Evolutionary conservation across 2,888 invertebrate genomes (phyloP), one percentile per base, ranked within the genome.

Genomic region (Trilocha varians): DNA sequence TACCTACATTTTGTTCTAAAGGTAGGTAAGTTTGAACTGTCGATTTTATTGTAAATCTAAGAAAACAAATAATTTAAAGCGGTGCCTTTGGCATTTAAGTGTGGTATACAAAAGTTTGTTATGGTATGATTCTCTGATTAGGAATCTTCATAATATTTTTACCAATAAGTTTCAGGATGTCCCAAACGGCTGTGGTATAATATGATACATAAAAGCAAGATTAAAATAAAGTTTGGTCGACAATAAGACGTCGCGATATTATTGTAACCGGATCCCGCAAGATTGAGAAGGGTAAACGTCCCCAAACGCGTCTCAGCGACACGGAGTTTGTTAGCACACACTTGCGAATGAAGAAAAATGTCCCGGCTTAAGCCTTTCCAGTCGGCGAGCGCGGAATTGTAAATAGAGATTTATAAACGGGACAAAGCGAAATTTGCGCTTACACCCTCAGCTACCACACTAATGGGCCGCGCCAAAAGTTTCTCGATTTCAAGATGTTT

Each of bases 401-500:
- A 79, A 83, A 84, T 82, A 80, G 76, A 84, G 83, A 83, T 84
- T 84, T 84, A 84, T 83, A 78, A 79, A 78, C 75, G 76, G 74
- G 76, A 72, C 73, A 72, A 59, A 59, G 70, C 65, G 65, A 69
- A 70, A 70, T 70, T 73, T 69, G 53, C 59, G 53, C 64, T 70
- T 74, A 74, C 69, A 69, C 68, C 65, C 63, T 61, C 59, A 63
- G 57, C 52, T 57, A 60, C 53, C 58, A 54, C 56, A 57, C 52
- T 54, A 62, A 61, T 59, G 64, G 63, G 56, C 44, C 52, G 54
- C 49, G 50, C 55, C 54, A 59, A 60, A 64, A 62, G 57, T 64
- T 65, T 63, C 51, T 61, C 57, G 61, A 57, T 55, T 55, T 50
- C 39, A 36, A 36, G 16, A 17, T 39, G 41, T 38, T 16, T 34